A percentile compares a stretch with the other conserved stretches of the same genome.
Evolutionary conservation across 2,888 invertebrate species (phyloP).

Genomic region (Lissonota sp.): DNA sequence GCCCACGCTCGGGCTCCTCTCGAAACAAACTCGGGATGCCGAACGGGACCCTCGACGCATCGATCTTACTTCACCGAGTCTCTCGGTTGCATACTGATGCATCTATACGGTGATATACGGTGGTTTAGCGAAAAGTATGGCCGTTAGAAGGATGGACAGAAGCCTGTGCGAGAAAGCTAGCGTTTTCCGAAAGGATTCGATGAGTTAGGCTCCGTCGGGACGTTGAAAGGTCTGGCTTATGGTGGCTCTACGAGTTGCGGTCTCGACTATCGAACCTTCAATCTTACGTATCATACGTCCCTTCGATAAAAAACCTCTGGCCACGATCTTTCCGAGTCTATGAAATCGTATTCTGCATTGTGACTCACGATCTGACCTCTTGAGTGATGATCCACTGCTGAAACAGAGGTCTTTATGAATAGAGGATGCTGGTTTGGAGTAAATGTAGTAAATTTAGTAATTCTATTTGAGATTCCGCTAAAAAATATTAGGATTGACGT

Average conservation of each 20-base stretch:
- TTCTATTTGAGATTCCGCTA: too few relatives aligned
- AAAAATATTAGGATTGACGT: too few relatives aligned
- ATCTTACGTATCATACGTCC: not conserved
- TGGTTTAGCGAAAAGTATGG: constrained; percentile 18
- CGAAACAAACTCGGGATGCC: constrained; percentile 72
- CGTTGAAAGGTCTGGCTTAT: constrained; percentile 41
- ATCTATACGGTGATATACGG: constrained; percentile 30
- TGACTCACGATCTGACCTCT: too few relatives aligned
- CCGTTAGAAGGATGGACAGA: constrained; percentile 41
- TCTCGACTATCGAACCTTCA: constrained; percentile 26
- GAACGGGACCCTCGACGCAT: constrained; percentile 63
- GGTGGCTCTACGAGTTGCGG: constrained; percentile 27
- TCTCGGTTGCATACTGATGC: constrained; percentile 77
- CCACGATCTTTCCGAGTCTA: too few relatives aligned
- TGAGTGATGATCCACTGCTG: too few relatives aligned
- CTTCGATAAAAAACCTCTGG: too few relatives aligned
- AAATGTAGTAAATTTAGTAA: too few relatives aligned
- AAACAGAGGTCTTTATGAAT: too few relatives aligned
- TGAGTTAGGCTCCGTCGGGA: constrained; percentile 55
- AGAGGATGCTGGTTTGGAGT: too few relatives aligned
- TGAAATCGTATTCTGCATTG: too few relatives aligned
- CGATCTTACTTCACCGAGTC: constrained; percentile 63
- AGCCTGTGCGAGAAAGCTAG: constrained; percentile 21
- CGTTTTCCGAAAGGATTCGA: constrained; percentile 49
- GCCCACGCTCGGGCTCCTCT: constrained; percentile 54